A percentile compares a stretch with the other conserved stretches of the same genome.
Conservation (phyloP, 2,113 vertebrate species). For the Rhabdomys dilectus region DNA sequence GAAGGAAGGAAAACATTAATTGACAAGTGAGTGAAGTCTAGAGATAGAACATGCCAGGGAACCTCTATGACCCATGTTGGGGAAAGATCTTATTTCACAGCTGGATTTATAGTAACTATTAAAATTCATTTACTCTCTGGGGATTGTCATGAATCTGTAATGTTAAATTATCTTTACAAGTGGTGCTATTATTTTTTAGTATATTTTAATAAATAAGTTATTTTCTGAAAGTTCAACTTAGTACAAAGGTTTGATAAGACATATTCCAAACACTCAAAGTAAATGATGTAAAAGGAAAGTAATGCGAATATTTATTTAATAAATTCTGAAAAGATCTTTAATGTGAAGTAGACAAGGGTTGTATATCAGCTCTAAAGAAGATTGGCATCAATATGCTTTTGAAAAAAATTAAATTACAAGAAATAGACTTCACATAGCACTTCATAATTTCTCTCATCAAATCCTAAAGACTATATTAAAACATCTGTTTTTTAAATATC, state of each 20-base stretch:
- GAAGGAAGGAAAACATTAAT: conserved; percentile 50
- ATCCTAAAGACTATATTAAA: conserved; percentile 81
- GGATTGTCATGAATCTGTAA: conserved; percentile 90
- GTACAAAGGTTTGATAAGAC: conserved; percentile 78
- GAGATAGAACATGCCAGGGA: conserved; percentile 60
- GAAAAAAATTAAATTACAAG: conserved; percentile 66
- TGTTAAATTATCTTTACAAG: conserved; percentile 89
- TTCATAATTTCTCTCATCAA: conserved; percentile 80
- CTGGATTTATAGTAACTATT: conserved; percentile 88
- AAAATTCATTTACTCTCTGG: conserved; percentile 87
- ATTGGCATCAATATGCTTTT: conserved; percentile 67
- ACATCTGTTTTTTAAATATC: conserved; percentile 83
- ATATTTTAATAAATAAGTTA: conserved; percentile 89
- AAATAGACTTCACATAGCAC: conserved; percentile 75
- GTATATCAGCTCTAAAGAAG: conserved; percentile 54
- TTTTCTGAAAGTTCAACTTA: conserved; percentile 84
- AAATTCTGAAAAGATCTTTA: background rate
- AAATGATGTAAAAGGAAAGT: conserved; percentile 48
- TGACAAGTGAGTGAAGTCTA: conserved; percentile 75
- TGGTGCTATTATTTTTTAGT: conserved; percentile 88
- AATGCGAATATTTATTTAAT: background rate
- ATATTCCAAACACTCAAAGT: conserved; percentile 74
- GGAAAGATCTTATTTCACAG: conserved; percentile 87
- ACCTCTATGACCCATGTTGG: conserved; percentile 85
- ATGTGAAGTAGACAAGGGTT: background rate